Evolutionary conservation across 2,797 vertebrate species (phyloP).

Genomic region (Rhinophrynus dorsalis): DNA sequence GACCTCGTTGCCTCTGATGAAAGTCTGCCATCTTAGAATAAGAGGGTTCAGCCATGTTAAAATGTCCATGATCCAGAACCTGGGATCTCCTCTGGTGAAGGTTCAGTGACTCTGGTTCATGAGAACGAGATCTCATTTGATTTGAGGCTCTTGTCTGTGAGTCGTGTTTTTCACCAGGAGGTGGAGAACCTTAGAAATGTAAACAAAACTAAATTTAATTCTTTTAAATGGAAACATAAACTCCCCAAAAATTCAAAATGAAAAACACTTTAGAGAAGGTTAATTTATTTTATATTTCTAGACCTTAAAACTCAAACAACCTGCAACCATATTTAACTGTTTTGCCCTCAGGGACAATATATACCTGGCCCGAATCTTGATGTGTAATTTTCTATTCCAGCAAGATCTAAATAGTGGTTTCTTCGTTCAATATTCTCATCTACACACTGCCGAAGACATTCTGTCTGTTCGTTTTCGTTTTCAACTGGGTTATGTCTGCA

Average conservation of each 20-base stretch:
- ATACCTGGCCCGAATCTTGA: slow-evolving; percentile 94
- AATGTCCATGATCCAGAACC: slow-evolving; percentile 65
- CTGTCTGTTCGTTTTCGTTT: slow-evolving; percentile 76
- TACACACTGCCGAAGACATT: slow-evolving; percentile 89
- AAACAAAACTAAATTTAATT: slow-evolving; percentile 6
- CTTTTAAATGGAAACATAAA: too few species aligned
- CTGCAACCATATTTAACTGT: too few species aligned
- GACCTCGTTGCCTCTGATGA: slow-evolving; percentile 71
- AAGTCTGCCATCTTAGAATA: slow-evolving; percentile 70
- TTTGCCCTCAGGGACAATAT: too few species aligned
- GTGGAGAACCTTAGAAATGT: slow-evolving; percentile 70
- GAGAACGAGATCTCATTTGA: slow-evolving; percentile 89
- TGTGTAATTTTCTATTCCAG: slow-evolving; percentile 97
- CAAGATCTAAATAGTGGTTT: slow-evolving; percentile 99
- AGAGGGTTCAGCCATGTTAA: slow-evolving; percentile 64
- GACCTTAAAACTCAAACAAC: too few species aligned
- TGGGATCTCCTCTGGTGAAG: slow-evolving; percentile 83
- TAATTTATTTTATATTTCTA: too few species aligned
- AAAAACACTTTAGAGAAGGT: too few species aligned
- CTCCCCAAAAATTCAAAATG: too few species aligned
- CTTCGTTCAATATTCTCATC: slow-evolving; percentile 98
- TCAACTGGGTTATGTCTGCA: slow-evolving; percentile 83
- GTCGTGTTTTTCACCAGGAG: slow-evolving; percentile 70
- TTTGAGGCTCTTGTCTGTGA: slow-evolving; percentile 73
- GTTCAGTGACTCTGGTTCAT: slow-evolving; percentile 88